Evolutionary conservation across 2,113 vertebrate species (phyloP).

Genomic region (Rhinoderma darwinii): DNA sequence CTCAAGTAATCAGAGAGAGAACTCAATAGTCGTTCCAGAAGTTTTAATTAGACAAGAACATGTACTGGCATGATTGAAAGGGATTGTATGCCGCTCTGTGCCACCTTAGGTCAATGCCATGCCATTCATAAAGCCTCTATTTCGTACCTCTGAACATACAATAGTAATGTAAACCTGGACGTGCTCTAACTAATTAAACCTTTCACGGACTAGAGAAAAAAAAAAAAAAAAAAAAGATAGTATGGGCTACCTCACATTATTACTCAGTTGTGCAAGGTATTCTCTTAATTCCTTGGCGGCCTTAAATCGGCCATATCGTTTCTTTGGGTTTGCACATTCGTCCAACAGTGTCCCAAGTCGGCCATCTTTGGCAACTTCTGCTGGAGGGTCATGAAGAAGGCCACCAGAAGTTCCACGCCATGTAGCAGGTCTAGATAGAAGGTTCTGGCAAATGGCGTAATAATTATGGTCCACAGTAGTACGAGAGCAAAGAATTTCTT

Average conservation of each 20-base stretch:
- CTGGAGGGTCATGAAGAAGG: constrained; percentile 92
- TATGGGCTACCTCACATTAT: constrained; percentile 86
- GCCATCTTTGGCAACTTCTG: constrained; percentile 90
- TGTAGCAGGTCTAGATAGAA: constrained; percentile 89
- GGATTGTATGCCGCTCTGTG: constrained; percentile 59
- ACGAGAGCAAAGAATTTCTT: constrained; percentile 92
- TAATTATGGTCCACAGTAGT: constrained; percentile 98
- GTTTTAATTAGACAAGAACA: constrained; percentile 67
- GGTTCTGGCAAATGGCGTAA: constrained; percentile 97
- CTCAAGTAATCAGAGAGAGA: constrained; percentile 61
- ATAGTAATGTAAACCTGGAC: constrained; percentile 36
- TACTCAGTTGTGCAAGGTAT: constrained; percentile 88
- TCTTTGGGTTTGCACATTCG: constrained; percentile 95
- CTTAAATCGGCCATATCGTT: constrained; percentile 89
- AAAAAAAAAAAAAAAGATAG: neutral
- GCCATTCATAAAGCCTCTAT: constrained; percentile 32
- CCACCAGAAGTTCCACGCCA: constrained; percentile 97
- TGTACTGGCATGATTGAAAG: constrained; percentile 71
- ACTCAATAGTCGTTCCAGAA: constrained; percentile 70
- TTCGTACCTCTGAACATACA: constrained; percentile 33
- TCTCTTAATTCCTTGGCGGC: constrained; percentile 92
- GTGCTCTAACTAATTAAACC: constrained; percentile 52
- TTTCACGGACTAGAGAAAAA: constrained; percentile 35
- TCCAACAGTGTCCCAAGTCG: constrained; percentile 90
- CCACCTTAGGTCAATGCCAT: constrained; percentile 23